These are phyloP conservation scores for Momotus momota DNA, from an alignment of 2,797 vertebrate species.

Conservation along the genomic window DNA sequence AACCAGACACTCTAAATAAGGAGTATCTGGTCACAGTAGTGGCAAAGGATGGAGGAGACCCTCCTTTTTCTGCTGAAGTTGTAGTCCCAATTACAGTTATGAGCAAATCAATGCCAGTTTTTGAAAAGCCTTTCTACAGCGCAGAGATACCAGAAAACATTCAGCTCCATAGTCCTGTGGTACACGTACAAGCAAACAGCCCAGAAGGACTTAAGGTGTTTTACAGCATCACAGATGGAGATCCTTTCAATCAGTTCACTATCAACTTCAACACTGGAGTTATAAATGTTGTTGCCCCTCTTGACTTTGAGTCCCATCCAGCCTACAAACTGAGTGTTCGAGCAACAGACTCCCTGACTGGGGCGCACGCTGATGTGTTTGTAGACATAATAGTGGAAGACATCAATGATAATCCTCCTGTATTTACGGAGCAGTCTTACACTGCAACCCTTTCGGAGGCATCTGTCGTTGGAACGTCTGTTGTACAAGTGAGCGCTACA, in stretches of 20 bases:
- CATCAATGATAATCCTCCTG: constrained; percentile 92
- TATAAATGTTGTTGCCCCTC: constrained; percentile 86
- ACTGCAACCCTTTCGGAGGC: constrained; percentile 90
- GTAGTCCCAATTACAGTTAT: constrained; percentile 90
- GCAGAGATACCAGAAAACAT: constrained; percentile 94
- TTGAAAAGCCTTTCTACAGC: constrained; percentile 96
- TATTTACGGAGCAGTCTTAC: constrained; percentile 86
- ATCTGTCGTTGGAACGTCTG: constrained; percentile 87
- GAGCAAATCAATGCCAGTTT: constrained; percentile 95
- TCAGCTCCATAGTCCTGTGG: constrained; percentile 90
- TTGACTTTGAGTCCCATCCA: constrained; percentile 96
- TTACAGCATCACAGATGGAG: constrained; percentile 94
- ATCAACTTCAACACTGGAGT: constrained; percentile 97
- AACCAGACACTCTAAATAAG: constrained; percentile 88
- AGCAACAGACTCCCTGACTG: constrained; percentile 94
- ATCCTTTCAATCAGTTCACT: constrained; percentile 94
- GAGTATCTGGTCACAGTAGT: constrained; percentile 89
- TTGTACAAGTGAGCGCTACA: constrained; percentile 87
- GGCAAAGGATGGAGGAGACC: constrained; percentile 89
- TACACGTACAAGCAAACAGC: constrained; percentile 93
- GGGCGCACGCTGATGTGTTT: constrained; percentile 92
- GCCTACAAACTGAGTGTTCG: constrained; percentile 93
- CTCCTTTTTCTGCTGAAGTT: constrained; percentile 87
- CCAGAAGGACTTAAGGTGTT: constrained; percentile 95
- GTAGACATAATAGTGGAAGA: constrained; percentile 95